Conservation (phyloP, 2,888 invertebrate genomes). For the Cerastoderma edule region DNA sequence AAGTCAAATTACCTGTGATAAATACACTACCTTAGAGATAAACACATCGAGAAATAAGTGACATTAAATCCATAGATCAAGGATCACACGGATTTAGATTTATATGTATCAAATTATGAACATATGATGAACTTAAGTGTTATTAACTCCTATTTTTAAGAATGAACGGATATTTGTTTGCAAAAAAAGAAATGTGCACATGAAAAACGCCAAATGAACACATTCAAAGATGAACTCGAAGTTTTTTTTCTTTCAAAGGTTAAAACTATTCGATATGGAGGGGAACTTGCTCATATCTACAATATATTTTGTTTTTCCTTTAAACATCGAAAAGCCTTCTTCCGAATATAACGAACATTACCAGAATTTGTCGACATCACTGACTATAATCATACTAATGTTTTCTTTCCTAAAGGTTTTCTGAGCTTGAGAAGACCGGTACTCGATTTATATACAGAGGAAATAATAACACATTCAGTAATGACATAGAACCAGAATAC, state of each 20-base stretch:
- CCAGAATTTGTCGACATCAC: neutral
- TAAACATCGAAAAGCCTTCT: too few species aligned
- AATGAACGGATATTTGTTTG: neutral
- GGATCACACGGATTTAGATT: neutral
- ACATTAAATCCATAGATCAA: neutral
- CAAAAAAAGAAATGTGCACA: too few species aligned
- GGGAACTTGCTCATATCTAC: neutral
- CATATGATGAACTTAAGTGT: neutral
- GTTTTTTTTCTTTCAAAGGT: neutral
- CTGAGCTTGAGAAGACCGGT: slow-evolving; percentile 60
- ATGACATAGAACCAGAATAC: slow-evolving; percentile 76
- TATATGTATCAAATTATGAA: neutral
- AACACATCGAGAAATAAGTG: neutral
- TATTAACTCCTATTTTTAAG: neutral
- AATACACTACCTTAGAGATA: neutral
- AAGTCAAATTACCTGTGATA: too few species aligned
- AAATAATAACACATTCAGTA: slow-evolving; percentile 66
- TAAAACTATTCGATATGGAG: neutral
- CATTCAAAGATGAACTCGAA: neutral
- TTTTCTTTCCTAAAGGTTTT: slow-evolving; percentile 47
- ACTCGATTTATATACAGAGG: slow-evolving; percentile 68
- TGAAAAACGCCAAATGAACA: too few species aligned
- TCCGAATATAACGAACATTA: too few species aligned
- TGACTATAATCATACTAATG: neutral
- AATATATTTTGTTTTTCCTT: too few species aligned